These are phyloP conservation scores for Sinotaia quadrata DNA, from an alignment of 2,888 invertebrate genomes.

Conservation along the genomic window DNA sequence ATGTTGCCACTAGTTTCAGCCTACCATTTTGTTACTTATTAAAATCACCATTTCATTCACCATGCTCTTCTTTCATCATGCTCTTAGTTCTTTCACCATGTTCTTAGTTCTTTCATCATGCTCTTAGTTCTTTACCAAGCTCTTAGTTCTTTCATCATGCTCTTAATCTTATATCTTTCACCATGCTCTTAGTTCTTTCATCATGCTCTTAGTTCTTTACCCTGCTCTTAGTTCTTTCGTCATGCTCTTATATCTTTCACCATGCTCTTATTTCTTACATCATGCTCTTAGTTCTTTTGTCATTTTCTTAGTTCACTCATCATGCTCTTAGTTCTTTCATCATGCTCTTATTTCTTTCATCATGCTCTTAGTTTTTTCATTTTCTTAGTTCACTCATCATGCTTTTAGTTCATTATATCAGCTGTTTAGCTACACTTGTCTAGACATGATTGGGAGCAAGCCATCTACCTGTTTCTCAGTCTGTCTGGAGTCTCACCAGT, in stretches of 20 bases:
- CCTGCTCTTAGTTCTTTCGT: conserved; percentile 12
- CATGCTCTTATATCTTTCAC: conserved; percentile 1
- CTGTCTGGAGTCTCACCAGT: no score
- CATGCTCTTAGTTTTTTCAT: background rate
- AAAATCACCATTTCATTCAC: no score
- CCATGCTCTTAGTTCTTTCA: no score
- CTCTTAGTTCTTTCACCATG: no score
- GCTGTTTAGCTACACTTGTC: no score
- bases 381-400: background rate
- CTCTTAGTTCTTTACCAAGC: no score
- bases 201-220: background rate
- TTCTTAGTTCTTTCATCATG: no score
- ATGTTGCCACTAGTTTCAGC: no score
- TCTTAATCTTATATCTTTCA: background rate
- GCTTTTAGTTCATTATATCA: conserved; percentile 7
- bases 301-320: background rate
- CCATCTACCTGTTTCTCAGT: no score
- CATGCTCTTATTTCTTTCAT: background rate
- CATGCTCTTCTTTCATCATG: no score
- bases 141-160: conserved; percentile 4
- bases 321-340: background rate
- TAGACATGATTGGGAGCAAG: no score
- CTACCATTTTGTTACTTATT: no score
- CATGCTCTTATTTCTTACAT: background rate
- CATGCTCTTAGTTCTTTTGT: background rate